Evolutionary conservation across 2,113 vertebrate genomes (phyloP).

Genomic region (Erpornis zantholeuca): DNA sequence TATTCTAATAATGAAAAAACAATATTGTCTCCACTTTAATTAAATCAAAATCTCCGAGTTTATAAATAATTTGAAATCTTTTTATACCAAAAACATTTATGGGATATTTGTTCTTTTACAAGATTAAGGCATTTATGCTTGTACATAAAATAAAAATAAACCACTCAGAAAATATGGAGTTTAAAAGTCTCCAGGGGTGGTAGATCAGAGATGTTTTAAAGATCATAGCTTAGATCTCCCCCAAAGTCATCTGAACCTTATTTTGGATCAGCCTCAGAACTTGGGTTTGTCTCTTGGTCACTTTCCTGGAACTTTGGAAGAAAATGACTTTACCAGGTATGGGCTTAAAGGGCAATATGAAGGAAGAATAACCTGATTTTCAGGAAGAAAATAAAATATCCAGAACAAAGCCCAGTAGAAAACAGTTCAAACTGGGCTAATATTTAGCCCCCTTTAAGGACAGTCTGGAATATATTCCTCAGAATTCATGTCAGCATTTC

Average conservation of each 20-base stretch:
- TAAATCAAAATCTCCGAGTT: background rate
- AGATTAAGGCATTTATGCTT: background rate
- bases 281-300: background rate
- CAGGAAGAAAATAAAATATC: background rate
- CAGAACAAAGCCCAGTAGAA: rapidly evolving
- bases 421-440: background rate
- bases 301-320: background rate
- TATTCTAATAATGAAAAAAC: background rate
- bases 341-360: no score
- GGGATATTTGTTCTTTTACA: background rate
- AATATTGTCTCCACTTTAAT: background rate
- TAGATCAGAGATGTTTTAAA: background rate
- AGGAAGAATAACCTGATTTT: background rate
- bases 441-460: background rate
- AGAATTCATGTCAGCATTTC: background rate
- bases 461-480: background rate
- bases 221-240: background rate
- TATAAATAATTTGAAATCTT: background rate
- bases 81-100: background rate
- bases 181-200: background rate
- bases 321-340: no score
- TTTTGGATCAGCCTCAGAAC: background rate
- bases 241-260: background rate
- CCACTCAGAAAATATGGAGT: background rate
- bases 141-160: background rate